These are phyloP conservation scores for Diplodus sargus DNA, from an alignment of 2,797 vertebrate species.

Conservation along the genomic window DNA sequence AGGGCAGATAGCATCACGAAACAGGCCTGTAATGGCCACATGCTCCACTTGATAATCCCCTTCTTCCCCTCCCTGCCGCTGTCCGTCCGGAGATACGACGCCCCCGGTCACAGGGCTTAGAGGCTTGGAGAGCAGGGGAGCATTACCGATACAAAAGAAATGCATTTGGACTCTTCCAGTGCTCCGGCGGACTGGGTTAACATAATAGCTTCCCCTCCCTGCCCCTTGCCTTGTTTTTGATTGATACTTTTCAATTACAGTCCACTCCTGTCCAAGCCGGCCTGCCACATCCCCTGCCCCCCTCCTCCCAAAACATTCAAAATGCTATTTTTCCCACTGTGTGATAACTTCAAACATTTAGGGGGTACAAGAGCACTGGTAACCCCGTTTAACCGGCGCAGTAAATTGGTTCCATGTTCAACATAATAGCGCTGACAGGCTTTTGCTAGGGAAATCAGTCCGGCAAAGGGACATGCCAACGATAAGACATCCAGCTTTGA, in stretches of 20 bases:
- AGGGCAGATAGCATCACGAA: slow-evolving; percentile 84
- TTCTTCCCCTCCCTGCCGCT: slow-evolving; percentile 50
- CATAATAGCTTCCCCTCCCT: slow-evolving; percentile 84
- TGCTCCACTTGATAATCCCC: slow-evolving; percentile 85
- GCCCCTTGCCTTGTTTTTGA: slow-evolving; percentile 94
- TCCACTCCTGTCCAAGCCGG: slow-evolving; percentile 88
- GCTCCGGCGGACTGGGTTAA: slow-evolving; percentile 82
- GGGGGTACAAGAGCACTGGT: slow-evolving; percentile 93
- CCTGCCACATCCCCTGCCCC: slow-evolving; percentile 69
- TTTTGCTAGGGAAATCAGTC: slow-evolving; percentile 99
- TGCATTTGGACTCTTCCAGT: slow-evolving; percentile 80
- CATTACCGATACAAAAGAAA: slow-evolving; percentile 86
- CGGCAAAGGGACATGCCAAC: slow-evolving; percentile 95
- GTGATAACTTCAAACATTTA: slow-evolving; percentile 98
- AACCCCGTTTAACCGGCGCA: slow-evolving; percentile 97
- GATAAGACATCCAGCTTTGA: slow-evolving; percentile 99
- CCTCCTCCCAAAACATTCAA: slow-evolving; percentile 90
- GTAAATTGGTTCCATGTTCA: slow-evolving; percentile 99
- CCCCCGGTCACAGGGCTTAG: slow-evolving; percentile 76
- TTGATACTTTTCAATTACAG: slow-evolving; percentile 99
- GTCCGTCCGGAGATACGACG: slow-evolving; percentile 71
- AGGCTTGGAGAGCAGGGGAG: slow-evolving; percentile 81
- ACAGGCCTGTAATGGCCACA: slow-evolving; percentile 85
- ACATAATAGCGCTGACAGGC: slow-evolving; percentile 99
- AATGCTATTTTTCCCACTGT: slow-evolving; percentile 91